These are phyloP conservation scores for Fulica atra DNA, from an alignment of 2,113 vertebrate genomes.

Conservation along the genomic window DNA sequence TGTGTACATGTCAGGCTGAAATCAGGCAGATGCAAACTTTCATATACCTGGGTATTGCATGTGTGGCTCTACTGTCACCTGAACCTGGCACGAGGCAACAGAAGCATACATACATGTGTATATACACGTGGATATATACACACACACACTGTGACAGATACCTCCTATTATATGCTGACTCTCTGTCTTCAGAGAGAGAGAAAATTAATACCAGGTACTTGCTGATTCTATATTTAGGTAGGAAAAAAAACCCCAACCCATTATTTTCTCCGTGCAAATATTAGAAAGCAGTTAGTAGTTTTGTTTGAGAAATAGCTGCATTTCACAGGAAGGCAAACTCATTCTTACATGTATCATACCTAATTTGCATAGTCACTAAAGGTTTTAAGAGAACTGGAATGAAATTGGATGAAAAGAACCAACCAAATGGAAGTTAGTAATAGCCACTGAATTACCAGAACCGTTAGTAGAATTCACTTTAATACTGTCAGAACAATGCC, in stretches of 20 bases:
- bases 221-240: not conserved
- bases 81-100: not conserved
- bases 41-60: not conserved
- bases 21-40: not conserved
- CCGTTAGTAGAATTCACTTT: not conserved
- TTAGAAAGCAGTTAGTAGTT: not conserved
- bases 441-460: not conserved
- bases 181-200: not conserved
- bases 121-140: not conserved
- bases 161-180: not conserved
- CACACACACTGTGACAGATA: not conserved
- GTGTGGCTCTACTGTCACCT: not conserved
- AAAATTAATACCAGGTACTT: not conserved
- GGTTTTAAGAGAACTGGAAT: not conserved
- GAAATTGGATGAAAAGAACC: not conserved
- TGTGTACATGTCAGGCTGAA: not conserved
- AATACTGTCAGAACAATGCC: not conserved
- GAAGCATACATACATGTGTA: not conserved
- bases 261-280: not conserved
- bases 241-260: not conserved
- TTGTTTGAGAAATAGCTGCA: slow-evolving; percentile 6
- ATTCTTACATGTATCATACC: not conserved
- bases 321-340: slow-evolving; percentile 11
- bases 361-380: slow-evolving; percentile 3
- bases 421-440: not conserved